A percentile compares a stretch with the other conserved stretches of the same genome.
Evolutionary conservation across 2,888 invertebrate species (phyloP).

Genomic region (Thalpophila matura): DNA sequence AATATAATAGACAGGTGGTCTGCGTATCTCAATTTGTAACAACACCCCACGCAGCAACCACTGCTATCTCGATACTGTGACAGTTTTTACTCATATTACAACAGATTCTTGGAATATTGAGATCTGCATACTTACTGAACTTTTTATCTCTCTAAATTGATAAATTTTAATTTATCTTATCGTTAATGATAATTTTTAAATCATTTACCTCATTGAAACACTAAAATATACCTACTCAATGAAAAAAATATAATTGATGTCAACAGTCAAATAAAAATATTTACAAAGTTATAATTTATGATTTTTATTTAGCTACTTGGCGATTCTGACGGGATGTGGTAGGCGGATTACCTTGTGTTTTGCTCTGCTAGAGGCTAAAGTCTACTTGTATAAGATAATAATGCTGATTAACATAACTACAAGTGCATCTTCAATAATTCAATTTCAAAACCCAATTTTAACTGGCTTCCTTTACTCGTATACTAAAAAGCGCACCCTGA

Average conservation of each 20-base stretch:
- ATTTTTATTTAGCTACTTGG: constrained; percentile 1
- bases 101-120: constrained; percentile 29
- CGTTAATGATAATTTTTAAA: constrained; percentile 26
- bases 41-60: not conserved
- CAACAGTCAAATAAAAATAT: constrained; percentile 16
- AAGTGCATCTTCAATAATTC: too few relatives aligned
- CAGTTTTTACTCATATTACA: not conserved
- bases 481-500: too few relatives aligned
- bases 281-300: not conserved
- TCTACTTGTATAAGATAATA: too few relatives aligned
- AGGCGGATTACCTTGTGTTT: too few relatives aligned
- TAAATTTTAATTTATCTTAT: constrained; percentile 37
- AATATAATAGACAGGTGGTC: too few relatives aligned
- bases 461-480: too few relatives aligned
- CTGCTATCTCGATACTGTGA: constrained; percentile 12
- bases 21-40: not conserved
- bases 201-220: constrained; percentile 13
- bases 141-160: constrained; percentile 26
- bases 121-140: constrained; percentile 45
- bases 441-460: too few relatives aligned
- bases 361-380: too few relatives aligned
- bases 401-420: too few relatives aligned
- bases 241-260: constrained; percentile 11
- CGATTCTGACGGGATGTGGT: too few relatives aligned
- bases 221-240: constrained; percentile 12